A percentile compares a stretch with the other conserved stretches of the same genome.
These are phyloP conservation scores for Eretmocerus hayati DNA, from an alignment of 2,888 invertebrate genomes.

Conservation along the genomic window DNA sequence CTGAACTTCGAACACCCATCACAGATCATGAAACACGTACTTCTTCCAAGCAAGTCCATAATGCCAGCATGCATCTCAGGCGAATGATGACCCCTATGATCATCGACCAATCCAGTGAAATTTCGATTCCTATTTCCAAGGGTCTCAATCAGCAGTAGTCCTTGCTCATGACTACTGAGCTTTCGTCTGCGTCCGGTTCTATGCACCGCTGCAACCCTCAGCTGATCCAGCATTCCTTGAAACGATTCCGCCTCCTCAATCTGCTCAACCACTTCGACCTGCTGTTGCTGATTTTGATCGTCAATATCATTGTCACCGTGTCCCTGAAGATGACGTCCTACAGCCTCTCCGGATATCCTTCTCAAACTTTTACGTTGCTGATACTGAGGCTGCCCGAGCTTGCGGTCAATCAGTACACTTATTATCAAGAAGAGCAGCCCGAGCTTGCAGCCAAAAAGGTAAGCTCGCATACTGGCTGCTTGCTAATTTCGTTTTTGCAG, in stretches of 20 bases:
- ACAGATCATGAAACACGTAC: conserved; percentile 49
- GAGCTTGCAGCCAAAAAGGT: too few relatives aligned
- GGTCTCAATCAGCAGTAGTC: conserved; percentile 65
- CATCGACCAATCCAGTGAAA: conserved; percentile 40
- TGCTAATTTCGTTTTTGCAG: too few relatives aligned
- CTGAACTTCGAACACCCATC: too few relatives aligned
- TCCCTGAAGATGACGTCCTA: too few relatives aligned
- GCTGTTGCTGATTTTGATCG: background rate
- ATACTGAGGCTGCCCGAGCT: too few relatives aligned
- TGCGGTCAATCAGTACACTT: too few relatives aligned
- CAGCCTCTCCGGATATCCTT: too few relatives aligned
- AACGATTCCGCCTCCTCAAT: background rate
- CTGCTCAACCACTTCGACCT: background rate
- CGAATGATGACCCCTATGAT: conserved; percentile 51
- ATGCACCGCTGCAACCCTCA: too few relatives aligned
- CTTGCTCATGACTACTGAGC: conserved; percentile 65
- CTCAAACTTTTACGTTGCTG: too few relatives aligned
- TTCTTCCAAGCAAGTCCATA: conserved; percentile 78
- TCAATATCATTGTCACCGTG: background rate
- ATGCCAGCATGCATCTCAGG: conserved; percentile 61
- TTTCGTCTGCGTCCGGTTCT: conserved; percentile 40
- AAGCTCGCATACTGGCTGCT: too few relatives aligned
- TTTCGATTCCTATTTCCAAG: conserved; percentile 59
- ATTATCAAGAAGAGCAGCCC: too few relatives aligned
- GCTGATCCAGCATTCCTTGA: background rate